Conservation (phyloP, 2,888 invertebrate species). For the Netelia virgata region DNA sequence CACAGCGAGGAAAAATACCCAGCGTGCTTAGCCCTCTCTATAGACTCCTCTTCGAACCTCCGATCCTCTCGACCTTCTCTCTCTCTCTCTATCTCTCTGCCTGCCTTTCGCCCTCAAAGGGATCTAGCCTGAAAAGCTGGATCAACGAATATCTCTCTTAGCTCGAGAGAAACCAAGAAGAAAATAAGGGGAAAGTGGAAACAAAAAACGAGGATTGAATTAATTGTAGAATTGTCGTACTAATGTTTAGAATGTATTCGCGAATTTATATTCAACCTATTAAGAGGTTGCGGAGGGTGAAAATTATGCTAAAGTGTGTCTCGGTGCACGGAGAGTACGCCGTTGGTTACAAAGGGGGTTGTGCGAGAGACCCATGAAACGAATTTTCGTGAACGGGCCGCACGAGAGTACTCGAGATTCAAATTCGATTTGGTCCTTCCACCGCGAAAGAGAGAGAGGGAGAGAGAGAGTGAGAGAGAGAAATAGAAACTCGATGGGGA, state of each 20-base stretch:
- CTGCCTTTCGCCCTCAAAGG: constrained; percentile 10
- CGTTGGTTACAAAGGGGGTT: background rate
- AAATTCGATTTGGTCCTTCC: constrained; percentile 68
- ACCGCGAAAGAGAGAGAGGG: constrained; percentile 45
- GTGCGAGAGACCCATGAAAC: constrained; percentile 56
- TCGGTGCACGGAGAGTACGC: constrained; percentile 20
- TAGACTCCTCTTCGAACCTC: background rate
- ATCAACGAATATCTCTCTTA: background rate
- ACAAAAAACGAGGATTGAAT: constrained; percentile 34
- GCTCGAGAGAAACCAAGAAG: no score
- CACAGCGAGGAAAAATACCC: constrained; percentile 1
- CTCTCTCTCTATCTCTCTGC: background rate
- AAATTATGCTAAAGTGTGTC: constrained; percentile 62
- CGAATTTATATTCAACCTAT: constrained; percentile 50
- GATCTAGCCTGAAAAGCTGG: background rate
- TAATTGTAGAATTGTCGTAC: constrained; percentile 30
- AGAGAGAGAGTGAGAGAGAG: background rate
- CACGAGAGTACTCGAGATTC: constrained; percentile 69
- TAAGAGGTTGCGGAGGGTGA: constrained; percentile 26
- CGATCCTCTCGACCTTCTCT: constrained; percentile 26
- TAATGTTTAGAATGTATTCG: constrained; percentile 48
- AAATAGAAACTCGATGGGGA: background rate
- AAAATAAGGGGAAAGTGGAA: background rate
- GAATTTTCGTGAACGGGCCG: constrained; percentile 69
- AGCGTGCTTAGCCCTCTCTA: no score